Evolutionary conservation across 2,888 invertebrate genomes (phyloP), one percentile per base, ranked within the genome.

Genomic region (Brachylomia viminalis): DNA sequence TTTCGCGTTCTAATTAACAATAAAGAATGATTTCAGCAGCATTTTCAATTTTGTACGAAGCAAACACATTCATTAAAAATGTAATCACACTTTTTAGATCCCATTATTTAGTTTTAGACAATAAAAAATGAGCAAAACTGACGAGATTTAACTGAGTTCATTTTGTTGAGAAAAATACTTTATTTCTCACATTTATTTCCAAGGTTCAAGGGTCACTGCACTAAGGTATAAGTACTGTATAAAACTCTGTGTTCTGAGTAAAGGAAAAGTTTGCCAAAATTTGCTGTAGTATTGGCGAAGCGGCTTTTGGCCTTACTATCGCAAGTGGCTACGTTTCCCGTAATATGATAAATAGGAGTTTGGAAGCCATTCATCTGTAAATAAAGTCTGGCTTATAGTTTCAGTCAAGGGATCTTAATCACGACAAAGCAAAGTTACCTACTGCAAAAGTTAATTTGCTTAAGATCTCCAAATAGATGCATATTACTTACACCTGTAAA

Each of bases 1-100:
- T 72, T 79, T 75, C 23, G 52, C 33, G 65, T 72, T 62, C 30
- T 79, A 79, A 84, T 80, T 74, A 83, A 80, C 74, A 68, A 81
- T 72, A 79, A 79, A 75, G 65, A 62, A 82, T 75, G 5, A 68
- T 84, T 85, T 78, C 13, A 23, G 4, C 11, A 52, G 27, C 30
- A 67, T 61, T 78, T 64, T 65, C n/a, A 75, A 75, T 72, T 64
- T 71, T 10, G 3, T 58, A 61, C 33, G 20, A 27, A 68, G 61
- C 17, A 47, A 30, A 70, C 45, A 70, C 30, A 70, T 72, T 75
- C 66, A 70, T 64, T 67, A 56, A 68, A 77, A 71, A 49, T 20
- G 64, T 67, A 83, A 80, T 72, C 68, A 75, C 64, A 64, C 49
- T 54, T 58, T 69, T 64, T 13, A 61, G 23, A 38, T 23, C 38